Base-by-base conservation (phyloP, 2,888 invertebrate genomes). In the Hemithea aestivaria region DNA sequence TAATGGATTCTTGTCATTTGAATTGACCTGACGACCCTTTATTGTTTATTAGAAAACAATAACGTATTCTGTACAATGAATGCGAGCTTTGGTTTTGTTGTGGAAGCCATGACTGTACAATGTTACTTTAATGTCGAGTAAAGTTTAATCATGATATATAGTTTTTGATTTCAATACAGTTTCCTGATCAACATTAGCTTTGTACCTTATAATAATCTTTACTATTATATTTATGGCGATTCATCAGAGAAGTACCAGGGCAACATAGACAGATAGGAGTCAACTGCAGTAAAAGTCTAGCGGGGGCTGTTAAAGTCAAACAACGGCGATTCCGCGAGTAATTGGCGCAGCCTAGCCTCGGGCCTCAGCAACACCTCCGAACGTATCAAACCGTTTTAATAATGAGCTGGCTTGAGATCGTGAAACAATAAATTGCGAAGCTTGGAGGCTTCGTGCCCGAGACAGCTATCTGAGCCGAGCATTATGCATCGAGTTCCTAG, bases 341-440 rank as follows among this genome's bases (percentile, higher is more conserved):
- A 87, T 85, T 87, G 85, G 82, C 77, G 71, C 68, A 60, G 71
- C 65, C 60, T 56, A 53, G 80, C 85, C 85, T 45, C 66, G 40
- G 84, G 87, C 85, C 67, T 73, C 75, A 78, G 79, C 81, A 85
- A 87, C 87, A 87, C 87, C 87, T 87, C 77, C 69, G 63, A 73
- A 82, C 81, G 81, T 82, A 84, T 81, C 85, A 82, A 82, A 85
- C 85, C 82, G 84, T 85, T 87, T 87, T 87, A 87, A 87, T 87
- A 87, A 87, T 85, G 84, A 87, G 81, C 82, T 72, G 58, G 74
- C 69, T 71, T 69, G 78, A 81, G 82, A 87, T 87, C 87, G 85
- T 87, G 87, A 85, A 87, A 87, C 87, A 84, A 87, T 87, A 87
- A 87, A 87, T 85, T 87, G 85, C 85, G 71, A 85, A 77, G 80